Evolutionary conservation across 92 coral and sea anemone genomes (phyloP).

Genomic region (Bergia sp.): DNA sequence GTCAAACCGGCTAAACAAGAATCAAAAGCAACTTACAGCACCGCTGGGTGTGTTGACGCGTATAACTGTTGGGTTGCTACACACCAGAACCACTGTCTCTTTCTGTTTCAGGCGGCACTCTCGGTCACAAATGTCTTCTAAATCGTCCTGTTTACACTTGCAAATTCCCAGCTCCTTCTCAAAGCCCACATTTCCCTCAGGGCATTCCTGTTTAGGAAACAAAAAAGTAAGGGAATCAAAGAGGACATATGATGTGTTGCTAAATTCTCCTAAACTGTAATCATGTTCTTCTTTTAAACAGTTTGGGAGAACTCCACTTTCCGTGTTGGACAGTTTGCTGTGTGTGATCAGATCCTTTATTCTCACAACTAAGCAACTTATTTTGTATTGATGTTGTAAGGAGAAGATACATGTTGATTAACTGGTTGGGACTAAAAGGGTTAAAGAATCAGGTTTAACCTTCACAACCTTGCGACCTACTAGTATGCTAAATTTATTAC

Average conservation of each 20-base stretch:
- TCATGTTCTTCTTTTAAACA: too few relatives aligned
- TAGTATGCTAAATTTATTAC: too few relatives aligned
- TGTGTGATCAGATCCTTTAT: too few relatives aligned
- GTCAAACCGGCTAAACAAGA: neutral
- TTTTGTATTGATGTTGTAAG: too few relatives aligned
- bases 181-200: slow-evolving; percentile 77
- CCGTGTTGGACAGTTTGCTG: too few relatives aligned
- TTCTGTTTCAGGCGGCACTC: slow-evolving; percentile 81
- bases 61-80: slow-evolving; percentile 65
- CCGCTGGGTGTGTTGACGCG: slow-evolving; percentile 50
- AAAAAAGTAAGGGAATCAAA: neutral
- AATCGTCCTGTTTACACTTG: slow-evolving; percentile 73
- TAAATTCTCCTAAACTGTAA: too few relatives aligned
- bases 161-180: slow-evolving; percentile 83
- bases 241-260: neutral
- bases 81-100: slow-evolving; percentile 62
- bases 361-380: too few relatives aligned
- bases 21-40: slow-evolving; percentile 33
- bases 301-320: too few relatives aligned
- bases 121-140: slow-evolving; percentile 83
- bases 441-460: too few relatives aligned
- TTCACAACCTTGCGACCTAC: too few relatives aligned
- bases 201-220: slow-evolving; percentile 53
- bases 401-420: too few relatives aligned
- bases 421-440: too few relatives aligned